Evolutionary conservation across 2,797 vertebrate species (phyloP), one percentile per base, ranked within the genome.

Genomic region (Serranus cabrilla): DNA sequence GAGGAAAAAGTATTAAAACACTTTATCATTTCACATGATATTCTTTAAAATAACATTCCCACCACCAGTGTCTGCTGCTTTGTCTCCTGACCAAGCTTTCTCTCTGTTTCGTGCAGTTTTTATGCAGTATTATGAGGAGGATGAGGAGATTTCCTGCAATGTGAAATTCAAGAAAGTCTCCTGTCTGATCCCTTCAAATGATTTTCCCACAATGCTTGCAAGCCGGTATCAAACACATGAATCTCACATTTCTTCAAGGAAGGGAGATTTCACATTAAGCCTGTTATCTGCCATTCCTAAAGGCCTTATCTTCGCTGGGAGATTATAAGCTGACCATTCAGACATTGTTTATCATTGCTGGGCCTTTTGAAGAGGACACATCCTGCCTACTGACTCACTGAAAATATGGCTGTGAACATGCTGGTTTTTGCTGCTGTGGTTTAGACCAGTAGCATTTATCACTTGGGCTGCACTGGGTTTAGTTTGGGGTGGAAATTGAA

Each of bases 301-400:
- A 80, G 67, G 31, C 52, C 63, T 76, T 71, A 58, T 84, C 73
- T 63, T 49, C 70, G 68, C 72, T 54, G 56, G 76, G 70, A 76
- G 76, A 82, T 76, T 85, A 77, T 31, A 57, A 87, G 71, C 79
- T 73, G 68, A 90, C 78, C 78, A 50, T 60, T 75, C 62, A 84
- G 82, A 76, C 81, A 54, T 46, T 86, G 91, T 92, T 94, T 93
- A 87, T 93, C 86, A 85, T 87, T 62, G 43, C 78, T 65, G 73
- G 74, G 58, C 46, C 80, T 91, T 46, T 93, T 93, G 85, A 92
- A 91, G 81, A 75, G 49, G 82, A 79, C 61, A 80, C 86, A 84
- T 93, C 88, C 90, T 90, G 89, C 71, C 80, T 81, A 45, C 69
- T 69, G 72, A 80, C 70, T 84, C 85, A 87, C 61, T 85, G 82